These are phyloP conservation scores for Scalopus aquaticus DNA, from an alignment of 2,113 vertebrate genomes.

Conservation along the genomic window DNA sequence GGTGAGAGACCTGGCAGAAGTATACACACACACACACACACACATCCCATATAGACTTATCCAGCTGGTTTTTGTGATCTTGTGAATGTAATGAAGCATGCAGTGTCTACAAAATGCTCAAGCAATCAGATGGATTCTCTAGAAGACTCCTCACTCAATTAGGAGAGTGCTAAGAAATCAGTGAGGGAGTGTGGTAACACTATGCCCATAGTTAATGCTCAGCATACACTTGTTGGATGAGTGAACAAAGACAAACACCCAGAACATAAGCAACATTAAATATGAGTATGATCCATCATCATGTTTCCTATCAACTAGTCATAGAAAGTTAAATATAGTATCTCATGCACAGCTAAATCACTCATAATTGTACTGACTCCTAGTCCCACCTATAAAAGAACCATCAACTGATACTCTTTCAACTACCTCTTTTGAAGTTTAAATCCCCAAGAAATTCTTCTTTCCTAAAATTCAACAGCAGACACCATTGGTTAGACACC, in stretches of 20 bases:
- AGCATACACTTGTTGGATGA: background rate
- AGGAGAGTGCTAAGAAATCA: background rate
- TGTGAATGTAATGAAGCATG: background rate
- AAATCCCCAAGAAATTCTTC: background rate
- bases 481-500: background rate
- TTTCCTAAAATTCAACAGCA: background rate
- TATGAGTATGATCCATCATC: background rate
- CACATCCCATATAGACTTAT: slow-evolving; percentile 57
- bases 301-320: background rate
- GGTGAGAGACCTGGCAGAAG: slow-evolving; percentile 80
- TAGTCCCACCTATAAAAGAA: background rate
- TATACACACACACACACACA: slow-evolving; percentile 55
- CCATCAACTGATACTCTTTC: background rate
- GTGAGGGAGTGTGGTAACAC: background rate
- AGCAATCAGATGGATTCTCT: background rate
- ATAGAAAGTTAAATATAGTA: background rate
- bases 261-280: background rate
- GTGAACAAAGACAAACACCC: background rate
- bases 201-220: background rate
- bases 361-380: background rate
- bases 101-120: background rate
- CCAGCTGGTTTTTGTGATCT: slow-evolving; percentile 69
- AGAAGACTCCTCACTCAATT: background rate
- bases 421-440: slow-evolving; percentile 20
- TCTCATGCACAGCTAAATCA: background rate